Evolutionary conservation across 1,140 invertebrate genomes (phyloP).

Genomic region (Helicorthomorpha holstii): DNA sequence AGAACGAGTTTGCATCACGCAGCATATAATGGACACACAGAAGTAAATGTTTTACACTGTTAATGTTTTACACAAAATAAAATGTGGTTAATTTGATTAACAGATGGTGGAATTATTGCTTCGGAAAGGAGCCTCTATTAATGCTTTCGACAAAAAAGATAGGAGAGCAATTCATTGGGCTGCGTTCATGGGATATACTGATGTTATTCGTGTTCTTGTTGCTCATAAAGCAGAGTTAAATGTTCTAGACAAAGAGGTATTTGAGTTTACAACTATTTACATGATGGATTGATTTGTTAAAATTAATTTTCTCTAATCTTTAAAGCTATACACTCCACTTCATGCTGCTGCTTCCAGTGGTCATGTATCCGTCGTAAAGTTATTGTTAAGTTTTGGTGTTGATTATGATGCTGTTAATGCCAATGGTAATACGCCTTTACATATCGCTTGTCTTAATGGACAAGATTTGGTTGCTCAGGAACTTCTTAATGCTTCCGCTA

Average conservation of each 20-base stretch:
- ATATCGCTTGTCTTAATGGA: constrained; percentile 44
- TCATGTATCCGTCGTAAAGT: constrained; percentile 29
- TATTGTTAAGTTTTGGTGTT: constrained; percentile 34
- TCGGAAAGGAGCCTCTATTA: constrained; percentile 36
- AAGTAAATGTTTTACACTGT: constrained; percentile 18
- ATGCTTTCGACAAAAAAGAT: constrained; percentile 45
- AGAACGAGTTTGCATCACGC: constrained; percentile 45
- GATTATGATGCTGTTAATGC: constrained; percentile 38
- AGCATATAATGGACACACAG: constrained; percentile 38
- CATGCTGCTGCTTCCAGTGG: constrained; percentile 27
- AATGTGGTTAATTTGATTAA: constrained; percentile 5
- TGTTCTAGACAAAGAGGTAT: constrained; percentile 34
- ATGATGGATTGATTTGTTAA: not conserved
- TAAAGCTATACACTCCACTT: constrained; percentile 31
- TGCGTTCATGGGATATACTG: constrained; percentile 35
- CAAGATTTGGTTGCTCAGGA: constrained; percentile 33
- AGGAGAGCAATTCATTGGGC: constrained; percentile 39
- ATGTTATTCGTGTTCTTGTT: constrained; percentile 31
- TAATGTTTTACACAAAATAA: not conserved
- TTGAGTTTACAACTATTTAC: not conserved
- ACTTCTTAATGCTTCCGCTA: constrained; percentile 29
- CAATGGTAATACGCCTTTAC: constrained; percentile 41
- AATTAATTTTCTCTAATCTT: constrained; percentile 3
- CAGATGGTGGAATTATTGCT: constrained; percentile 37
- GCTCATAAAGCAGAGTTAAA: constrained; percentile 36